Evolutionary conservation across 1,140 invertebrate species (phyloP).

Genomic region (Palaemon carinicauda): DNA sequence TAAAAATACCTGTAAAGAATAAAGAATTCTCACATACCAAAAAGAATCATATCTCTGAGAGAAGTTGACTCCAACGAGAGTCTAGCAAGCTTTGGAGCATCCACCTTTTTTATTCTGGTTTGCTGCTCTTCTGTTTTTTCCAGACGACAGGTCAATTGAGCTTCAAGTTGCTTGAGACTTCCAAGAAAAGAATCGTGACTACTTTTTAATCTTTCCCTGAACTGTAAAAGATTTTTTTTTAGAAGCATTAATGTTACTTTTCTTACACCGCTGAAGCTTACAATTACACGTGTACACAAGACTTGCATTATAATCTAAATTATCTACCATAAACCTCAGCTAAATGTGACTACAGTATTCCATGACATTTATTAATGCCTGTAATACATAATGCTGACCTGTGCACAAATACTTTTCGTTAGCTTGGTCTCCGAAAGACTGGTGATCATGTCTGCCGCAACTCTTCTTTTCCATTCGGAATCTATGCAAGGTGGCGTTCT

Average conservation of each 20-base stretch:
- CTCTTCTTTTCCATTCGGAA: slow-evolving; percentile 76
- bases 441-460: slow-evolving; percentile 77
- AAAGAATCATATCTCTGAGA: slow-evolving; percentile 79
- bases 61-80: slow-evolving; percentile 87
- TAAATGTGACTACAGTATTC: not conserved
- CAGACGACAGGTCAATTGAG: slow-evolving; percentile 75
- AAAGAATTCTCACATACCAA: slow-evolving; percentile 66
- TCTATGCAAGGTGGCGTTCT: slow-evolving; percentile 73
- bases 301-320: too few relatives aligned
- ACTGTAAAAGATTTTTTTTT: slow-evolving; percentile 62
- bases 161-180: slow-evolving; percentile 75
- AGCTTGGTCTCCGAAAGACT: slow-evolving; percentile 77
- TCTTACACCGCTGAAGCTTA: not conserved
- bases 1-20: too few relatives aligned
- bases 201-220: slow-evolving; percentile 72
- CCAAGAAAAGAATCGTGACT: slow-evolving; percentile 77
- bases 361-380: not conserved
- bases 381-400: slow-evolving; percentile 66
- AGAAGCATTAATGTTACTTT: not conserved
- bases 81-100: slow-evolving; percentile 82
- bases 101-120: slow-evolving; percentile 78
- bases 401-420: slow-evolving; percentile 79
- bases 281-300: too few relatives aligned
- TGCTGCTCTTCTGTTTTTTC: slow-evolving; percentile 85
- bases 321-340: too few relatives aligned